A percentile compares a stretch with the other conserved stretches of the same genome.
These are phyloP conservation scores for Paradisaea rubra DNA, from an alignment of 2,113 vertebrate genomes.

Conservation along the genomic window DNA sequence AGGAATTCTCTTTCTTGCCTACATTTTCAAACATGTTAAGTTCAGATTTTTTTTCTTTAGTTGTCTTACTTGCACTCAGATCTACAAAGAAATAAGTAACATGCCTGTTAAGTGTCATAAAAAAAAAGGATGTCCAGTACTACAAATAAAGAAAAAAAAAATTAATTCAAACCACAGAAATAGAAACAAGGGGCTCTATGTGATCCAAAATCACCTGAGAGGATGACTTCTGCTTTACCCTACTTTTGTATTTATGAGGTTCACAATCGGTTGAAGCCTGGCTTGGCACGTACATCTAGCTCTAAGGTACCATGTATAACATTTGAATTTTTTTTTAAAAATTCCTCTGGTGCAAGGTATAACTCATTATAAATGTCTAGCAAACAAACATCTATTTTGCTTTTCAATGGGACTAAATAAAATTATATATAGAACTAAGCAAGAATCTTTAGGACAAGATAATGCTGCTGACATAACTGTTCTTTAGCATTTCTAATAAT, in stretches of 20 bases:
- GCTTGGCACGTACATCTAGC: neutral
- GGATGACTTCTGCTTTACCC: neutral
- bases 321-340: neutral
- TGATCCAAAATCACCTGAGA: neutral
- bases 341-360: neutral
- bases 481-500: neutral
- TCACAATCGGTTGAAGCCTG: neutral
- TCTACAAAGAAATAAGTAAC: neutral
- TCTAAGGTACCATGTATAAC: neutral
- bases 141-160: neutral
- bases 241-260: neutral
- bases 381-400: neutral
- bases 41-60: neutral
- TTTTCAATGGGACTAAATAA: neutral
- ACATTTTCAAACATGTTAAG: neutral
- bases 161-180: neutral
- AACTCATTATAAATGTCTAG: neutral
- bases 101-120: neutral
- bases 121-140: neutral
- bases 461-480: neutral
- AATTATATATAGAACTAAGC: neutral
- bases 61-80: neutral
- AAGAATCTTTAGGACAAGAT: neutral
- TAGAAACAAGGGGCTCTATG: neutral
- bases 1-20: neutral